Evolutionary conservation across 2,888 invertebrate genomes (phyloP).

Genomic region (Dichetophora obliterata): DNA sequence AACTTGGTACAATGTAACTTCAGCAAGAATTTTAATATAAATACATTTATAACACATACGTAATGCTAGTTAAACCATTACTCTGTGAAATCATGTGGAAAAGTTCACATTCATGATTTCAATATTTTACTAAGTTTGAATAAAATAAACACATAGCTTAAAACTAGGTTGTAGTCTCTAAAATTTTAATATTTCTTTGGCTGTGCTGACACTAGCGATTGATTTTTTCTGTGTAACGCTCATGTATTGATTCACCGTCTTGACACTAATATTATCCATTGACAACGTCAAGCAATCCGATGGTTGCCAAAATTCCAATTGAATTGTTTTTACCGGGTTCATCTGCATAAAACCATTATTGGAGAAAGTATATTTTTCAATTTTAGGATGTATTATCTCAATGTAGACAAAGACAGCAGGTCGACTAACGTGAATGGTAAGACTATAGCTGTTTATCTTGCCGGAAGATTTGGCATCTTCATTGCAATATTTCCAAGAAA

Average conservation of each 20-base stretch:
- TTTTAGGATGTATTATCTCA: slow-evolving; percentile 56
- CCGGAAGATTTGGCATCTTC: slow-evolving; percentile 22
- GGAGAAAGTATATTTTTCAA: slow-evolving; percentile 60
- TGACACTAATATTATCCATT: slow-evolving; percentile 54
- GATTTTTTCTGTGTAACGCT: not conserved
- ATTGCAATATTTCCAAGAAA: slow-evolving; percentile 47
- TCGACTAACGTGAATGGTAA: slow-evolving; percentile 56
- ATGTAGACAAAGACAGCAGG: slow-evolving; percentile 67
- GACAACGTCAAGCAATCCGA: slow-evolving; percentile 53
- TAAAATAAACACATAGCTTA: not conserved
- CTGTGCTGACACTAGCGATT: not conserved
- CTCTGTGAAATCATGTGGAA: too few relatives aligned
- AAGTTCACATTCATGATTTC: too few relatives aligned
- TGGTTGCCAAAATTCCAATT: slow-evolving; percentile 57
- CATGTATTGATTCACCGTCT: slow-evolving; percentile 64
- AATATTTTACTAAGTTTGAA: not conserved
- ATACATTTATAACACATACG: too few relatives aligned
- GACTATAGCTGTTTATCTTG: slow-evolving; percentile 54
- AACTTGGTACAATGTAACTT: too few relatives aligned
- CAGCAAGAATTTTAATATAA: too few relatives aligned
- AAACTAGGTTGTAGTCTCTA: not conserved
- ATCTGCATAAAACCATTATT: slow-evolving; percentile 67
- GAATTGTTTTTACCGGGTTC: slow-evolving; percentile 60
- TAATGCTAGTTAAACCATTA: too few relatives aligned
- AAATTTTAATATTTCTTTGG: not conserved